Evolutionary conservation across 2,888 invertebrate species (phyloP).

Genomic region (Deilephila elpenor): DNA sequence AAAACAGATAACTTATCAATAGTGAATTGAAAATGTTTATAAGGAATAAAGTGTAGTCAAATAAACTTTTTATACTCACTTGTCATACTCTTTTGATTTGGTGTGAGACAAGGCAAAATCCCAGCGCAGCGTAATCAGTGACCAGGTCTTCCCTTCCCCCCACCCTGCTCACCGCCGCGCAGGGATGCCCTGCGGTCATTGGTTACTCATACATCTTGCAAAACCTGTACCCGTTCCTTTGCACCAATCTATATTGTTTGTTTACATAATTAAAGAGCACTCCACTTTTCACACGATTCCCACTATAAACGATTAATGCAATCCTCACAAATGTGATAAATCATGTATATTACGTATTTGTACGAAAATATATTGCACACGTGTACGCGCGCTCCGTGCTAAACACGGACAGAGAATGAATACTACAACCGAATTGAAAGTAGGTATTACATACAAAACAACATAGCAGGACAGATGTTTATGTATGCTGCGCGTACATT

Average conservation of each 20-base stretch:
- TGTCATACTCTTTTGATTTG: conserved; percentile 54
- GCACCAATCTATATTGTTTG: conserved; percentile 55
- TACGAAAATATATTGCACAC: conserved; percentile 49
- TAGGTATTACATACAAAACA: conserved; percentile 63
- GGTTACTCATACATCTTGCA: conserved; percentile 75
- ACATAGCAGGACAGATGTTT: conserved; percentile 58
- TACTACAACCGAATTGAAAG: conserved; percentile 67
- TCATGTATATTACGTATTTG: conserved; percentile 44
- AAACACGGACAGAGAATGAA: conserved; percentile 67
- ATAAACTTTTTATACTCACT: conserved; percentile 50
- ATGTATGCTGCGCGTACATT: conserved; percentile 34
- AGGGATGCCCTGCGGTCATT: conserved; percentile 76
- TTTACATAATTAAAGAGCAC: conserved; percentile 61
- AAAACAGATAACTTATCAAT: conserved; percentile 40
- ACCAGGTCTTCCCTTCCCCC: conserved; percentile 59
- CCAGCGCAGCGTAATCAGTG: conserved; percentile 52
- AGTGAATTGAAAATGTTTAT: conserved; percentile 29
- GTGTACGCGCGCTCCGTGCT: conserved; percentile 59
- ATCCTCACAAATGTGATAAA: conserved; percentile 43
- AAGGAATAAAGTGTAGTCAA: conserved; percentile 19
- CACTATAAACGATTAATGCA: conserved; percentile 42
- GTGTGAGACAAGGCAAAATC: conserved; percentile 52
- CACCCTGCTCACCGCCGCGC: conserved; percentile 56
- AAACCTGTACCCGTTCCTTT: conserved; percentile 66
- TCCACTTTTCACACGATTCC: conserved; percentile 51